Conservation (phyloP, 2,888 invertebrate species). For the Caenorhabditis sp. region DNA sequence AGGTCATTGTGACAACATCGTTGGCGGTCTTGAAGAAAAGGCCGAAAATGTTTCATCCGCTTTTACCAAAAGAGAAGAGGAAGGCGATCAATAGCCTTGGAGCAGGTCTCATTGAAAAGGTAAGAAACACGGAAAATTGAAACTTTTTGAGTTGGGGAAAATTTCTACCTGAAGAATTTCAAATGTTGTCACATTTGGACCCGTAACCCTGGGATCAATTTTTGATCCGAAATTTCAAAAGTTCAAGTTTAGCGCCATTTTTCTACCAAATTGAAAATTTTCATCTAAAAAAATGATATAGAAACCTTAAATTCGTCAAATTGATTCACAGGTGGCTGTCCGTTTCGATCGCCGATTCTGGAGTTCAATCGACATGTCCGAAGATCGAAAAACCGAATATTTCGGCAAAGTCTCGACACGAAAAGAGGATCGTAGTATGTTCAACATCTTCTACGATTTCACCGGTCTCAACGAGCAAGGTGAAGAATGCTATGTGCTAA, state of each 20-base stretch:
- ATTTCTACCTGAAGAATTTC: no score
- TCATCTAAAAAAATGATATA: no score
- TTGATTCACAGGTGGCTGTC: slow-evolving; percentile 71
- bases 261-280: no score
- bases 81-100: slow-evolving; percentile 72
- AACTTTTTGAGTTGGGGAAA: no score
- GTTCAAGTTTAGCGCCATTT: no score
- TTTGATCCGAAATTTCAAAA: no score
- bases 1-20: slow-evolving; percentile 73
- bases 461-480: slow-evolving; percentile 47
- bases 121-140: slow-evolving; percentile 35
- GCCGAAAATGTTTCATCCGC: slow-evolving; percentile 71
- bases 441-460: slow-evolving; percentile 73
- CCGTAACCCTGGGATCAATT: no score
- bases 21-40: slow-evolving; percentile 72
- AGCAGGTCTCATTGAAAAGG: slow-evolving; percentile 74
- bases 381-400: slow-evolving; percentile 47
- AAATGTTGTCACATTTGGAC: no score
- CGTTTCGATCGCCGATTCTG: slow-evolving; percentile 73
- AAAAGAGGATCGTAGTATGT: slow-evolving; percentile 70
- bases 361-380: slow-evolving; percentile 68
- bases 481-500: slow-evolving; percentile 65
- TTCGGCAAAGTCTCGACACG: slow-evolving; percentile 72
- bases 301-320: no score
- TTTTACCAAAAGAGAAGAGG: slow-evolving; percentile 71